Evolutionary conservation across 2,888 invertebrate species (phyloP).

Genomic region (Strigamia transsilvanica): DNA sequence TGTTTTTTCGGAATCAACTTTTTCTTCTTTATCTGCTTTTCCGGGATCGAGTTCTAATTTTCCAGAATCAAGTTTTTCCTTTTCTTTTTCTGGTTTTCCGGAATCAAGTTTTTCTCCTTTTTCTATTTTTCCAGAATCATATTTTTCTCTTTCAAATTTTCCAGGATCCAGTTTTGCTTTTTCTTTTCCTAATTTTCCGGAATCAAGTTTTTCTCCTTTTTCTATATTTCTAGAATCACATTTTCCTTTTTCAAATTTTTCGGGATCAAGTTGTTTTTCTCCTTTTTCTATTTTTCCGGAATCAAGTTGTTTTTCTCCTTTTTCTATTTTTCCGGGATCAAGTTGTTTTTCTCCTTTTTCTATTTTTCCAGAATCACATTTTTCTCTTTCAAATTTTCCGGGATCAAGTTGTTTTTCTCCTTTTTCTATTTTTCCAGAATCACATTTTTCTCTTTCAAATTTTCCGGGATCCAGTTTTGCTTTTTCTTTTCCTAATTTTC

Average conservation of each 20-base stretch:
- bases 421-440: no score
- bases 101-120: slow-evolving; percentile 57
- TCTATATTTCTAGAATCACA: not conserved
- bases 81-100: slow-evolving; percentile 56
- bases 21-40: slow-evolving; percentile 55
- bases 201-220: not conserved
- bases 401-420: no score
- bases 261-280: not conserved
- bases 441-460: no score
- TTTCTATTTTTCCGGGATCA: no score
- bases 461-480: no score
- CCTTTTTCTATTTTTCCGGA: not conserved
- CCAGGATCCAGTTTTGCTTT: slow-evolving; percentile 57
- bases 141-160: slow-evolving; percentile 56
- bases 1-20: slow-evolving; percentile 56
- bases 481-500: no score
- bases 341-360: no score
- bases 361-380: no score
- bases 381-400: no score
- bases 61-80: slow-evolving; percentile 56
- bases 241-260: not conserved
- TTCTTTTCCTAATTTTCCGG: not conserved
- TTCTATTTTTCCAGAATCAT: slow-evolving; percentile 53
- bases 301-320: no score
- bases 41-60: slow-evolving; percentile 57